These are phyloP conservation scores for Pangasius krempfi DNA, from an alignment of 2,797 vertebrate genomes.

Conservation along the genomic window DNA sequence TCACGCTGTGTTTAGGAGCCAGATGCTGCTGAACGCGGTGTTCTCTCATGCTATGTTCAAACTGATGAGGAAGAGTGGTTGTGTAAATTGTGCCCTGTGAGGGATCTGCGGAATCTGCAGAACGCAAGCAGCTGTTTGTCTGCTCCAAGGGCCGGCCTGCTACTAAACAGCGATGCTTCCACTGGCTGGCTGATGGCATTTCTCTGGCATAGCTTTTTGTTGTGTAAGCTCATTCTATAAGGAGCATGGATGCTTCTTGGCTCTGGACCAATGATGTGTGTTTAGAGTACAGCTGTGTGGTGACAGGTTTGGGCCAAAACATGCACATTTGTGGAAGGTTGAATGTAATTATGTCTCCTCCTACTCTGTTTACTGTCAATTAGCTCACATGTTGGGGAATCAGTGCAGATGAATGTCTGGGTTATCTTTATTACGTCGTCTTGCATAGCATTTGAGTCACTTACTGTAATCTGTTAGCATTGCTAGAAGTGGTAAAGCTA, in stretches of 20 bases:
- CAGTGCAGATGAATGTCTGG: background rate
- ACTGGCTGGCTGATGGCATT: slow-evolving; percentile 14
- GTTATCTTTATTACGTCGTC: background rate
- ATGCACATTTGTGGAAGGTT: slow-evolving; percentile 3
- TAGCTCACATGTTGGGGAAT: slow-evolving; percentile 5
- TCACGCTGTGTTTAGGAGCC: slow-evolving; percentile 12
- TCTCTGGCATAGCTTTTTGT: slow-evolving; percentile 18
- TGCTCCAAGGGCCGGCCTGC: background rate
- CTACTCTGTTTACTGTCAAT: slow-evolving; percentile 18
- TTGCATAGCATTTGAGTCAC: background rate
- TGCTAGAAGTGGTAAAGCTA: background rate
- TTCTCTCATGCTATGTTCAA: background rate
- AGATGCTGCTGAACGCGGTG: slow-evolving; percentile 14
- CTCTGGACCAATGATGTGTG: slow-evolving; percentile 5
- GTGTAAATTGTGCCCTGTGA: slow-evolving; percentile 47
- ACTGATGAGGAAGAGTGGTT: slow-evolving; percentile 31
- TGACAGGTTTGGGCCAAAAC: slow-evolving; percentile 14
- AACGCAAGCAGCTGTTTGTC: slow-evolving; percentile 41
- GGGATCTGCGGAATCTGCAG: slow-evolving; percentile 8
- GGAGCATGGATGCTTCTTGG: slow-evolving; percentile 23
- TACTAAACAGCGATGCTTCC: slow-evolving; percentile 17
- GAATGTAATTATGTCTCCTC: background rate
- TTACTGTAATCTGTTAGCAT: background rate
- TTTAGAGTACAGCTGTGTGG: slow-evolving; percentile 19
- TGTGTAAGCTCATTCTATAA: background rate